Evolutionary conservation across 2,888 invertebrate species (phyloP).

Genomic region (Timema podura): DNA sequence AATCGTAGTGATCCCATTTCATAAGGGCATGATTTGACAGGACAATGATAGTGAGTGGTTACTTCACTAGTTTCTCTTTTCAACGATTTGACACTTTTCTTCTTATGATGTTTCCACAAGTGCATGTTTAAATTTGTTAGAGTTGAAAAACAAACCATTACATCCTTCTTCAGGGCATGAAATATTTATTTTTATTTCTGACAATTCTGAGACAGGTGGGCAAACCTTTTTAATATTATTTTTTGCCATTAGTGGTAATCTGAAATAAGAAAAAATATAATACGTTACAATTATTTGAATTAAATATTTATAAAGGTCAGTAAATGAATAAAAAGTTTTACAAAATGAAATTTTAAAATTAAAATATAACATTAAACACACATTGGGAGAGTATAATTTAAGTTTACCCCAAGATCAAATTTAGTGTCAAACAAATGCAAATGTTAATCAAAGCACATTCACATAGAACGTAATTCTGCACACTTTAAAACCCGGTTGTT

Average conservation of each 20-base stretch:
- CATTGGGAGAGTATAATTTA: no score
- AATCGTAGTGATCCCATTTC: conserved; percentile 42
- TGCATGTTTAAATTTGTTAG: conserved; percentile 55
- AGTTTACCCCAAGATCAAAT: no score
- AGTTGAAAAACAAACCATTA: conserved; percentile 48
- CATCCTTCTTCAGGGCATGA: conserved; percentile 47
- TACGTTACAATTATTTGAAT: no score
- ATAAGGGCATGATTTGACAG: conserved; percentile 52
- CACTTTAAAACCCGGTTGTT: no score
- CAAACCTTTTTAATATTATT: conserved; percentile 24
- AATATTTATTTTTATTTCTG: conserved; percentile 26
- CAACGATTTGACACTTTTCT: conserved; percentile 33
- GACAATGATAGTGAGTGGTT: conserved; percentile 55
- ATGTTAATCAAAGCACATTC: no score
- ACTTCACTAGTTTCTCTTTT: conserved; percentile 37
- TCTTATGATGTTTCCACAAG: conserved; percentile 52
- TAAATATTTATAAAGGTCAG: no score
- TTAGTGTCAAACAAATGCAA: no score
- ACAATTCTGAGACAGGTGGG: conserved; percentile 26
- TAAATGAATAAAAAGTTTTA: no score
- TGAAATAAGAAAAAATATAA: no score
- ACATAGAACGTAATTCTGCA: no score
- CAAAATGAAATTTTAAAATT: no score
- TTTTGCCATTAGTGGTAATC: conserved; percentile 17
- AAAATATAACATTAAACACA: no score